Evolutionary conservation across 1,140 invertebrate genomes (phyloP).

Genomic region (Drosophila paulistorum): DNA sequence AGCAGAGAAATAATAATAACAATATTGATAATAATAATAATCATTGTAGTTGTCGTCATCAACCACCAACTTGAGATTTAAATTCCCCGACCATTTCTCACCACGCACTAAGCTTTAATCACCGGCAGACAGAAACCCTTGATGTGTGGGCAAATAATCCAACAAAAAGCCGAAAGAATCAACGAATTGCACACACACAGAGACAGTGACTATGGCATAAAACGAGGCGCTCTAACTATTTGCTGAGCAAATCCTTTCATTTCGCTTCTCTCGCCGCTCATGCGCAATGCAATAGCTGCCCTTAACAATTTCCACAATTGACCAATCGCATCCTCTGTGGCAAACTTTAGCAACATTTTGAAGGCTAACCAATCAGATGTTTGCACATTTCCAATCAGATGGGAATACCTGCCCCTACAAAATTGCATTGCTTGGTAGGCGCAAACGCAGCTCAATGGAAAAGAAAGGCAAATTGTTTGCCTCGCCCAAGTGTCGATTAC

Average conservation of each 20-base stretch:
- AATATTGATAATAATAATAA: slow-evolving; percentile 1
- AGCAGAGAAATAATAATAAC: slow-evolving; percentile 19
- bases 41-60: slow-evolving; percentile 19
- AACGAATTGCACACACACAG: background rate
- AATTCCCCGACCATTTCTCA: slow-evolving; percentile 62
- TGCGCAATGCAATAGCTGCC: slow-evolving; percentile 65
- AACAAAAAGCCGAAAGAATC: slow-evolving; percentile 39
- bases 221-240: slow-evolving; percentile 64
- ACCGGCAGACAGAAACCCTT: slow-evolving; percentile 19
- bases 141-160: slow-evolving; percentile 30
- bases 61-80: slow-evolving; percentile 60
- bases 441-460: slow-evolving; percentile 53
- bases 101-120: slow-evolving; percentile 73
- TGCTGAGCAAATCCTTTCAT: slow-evolving; percentile 60
- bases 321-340: slow-evolving; percentile 56
- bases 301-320: slow-evolving; percentile 34
- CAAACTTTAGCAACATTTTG: slow-evolving; percentile 56
- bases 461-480: slow-evolving; percentile 51
- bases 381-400: slow-evolving; percentile 72
- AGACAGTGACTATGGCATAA: slow-evolving; percentile 24
- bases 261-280: slow-evolving; percentile 53
- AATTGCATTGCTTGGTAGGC: slow-evolving; percentile 49
- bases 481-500: slow-evolving; percentile 79
- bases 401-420: slow-evolving; percentile 59
- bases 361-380: slow-evolving; percentile 46